Percentiles rank a stretch among this genome's conserved stretches.
These are phyloP conservation scores for Lasius fuliginosus DNA, from an alignment of 2,888 invertebrate genomes.

Conservation along the genomic window DNA sequence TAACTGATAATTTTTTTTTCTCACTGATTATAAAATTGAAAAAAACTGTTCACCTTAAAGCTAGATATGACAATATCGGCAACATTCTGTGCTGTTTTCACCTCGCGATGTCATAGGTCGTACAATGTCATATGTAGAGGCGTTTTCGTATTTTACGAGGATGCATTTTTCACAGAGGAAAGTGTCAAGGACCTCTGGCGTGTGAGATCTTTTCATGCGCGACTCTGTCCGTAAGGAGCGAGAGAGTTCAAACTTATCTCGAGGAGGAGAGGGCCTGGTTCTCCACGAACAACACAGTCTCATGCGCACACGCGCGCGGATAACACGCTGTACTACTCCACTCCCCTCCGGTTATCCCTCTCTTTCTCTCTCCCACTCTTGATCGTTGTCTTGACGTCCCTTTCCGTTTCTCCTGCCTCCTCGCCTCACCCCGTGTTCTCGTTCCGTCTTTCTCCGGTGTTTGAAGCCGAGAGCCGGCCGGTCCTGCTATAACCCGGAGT, in stretches of 20 bases:
- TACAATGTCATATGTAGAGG: conserved; percentile 13
- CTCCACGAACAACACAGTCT: conserved; percentile 60
- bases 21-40: background rate
- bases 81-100: background rate
- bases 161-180: conserved; percentile 62
- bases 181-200: conserved; percentile 71
- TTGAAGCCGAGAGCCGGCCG: conserved; percentile 75
- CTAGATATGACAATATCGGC: background rate
- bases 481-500: conserved; percentile 82
- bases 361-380: conserved; percentile 16
- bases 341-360: background rate
- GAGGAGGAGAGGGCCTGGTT: conserved; percentile 67
- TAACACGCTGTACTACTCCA: conserved; percentile 67
- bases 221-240: conserved; percentile 70
- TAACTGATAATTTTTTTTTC: background rate
- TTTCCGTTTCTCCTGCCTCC: conserved; percentile 29
- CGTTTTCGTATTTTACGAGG: conserved; percentile 57
- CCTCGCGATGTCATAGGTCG: conserved; percentile 11
- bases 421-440: conserved; percentile 47
- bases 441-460: conserved; percentile 61
- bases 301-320: conserved; percentile 63
- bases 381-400: conserved; percentile 22
- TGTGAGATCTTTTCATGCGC: conserved; percentile 73
- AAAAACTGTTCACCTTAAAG: background rate
- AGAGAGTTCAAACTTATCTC: conserved; percentile 70